phyloP scores from a whole-genome alignment of 1,140 invertebrate genomes.

The Contarinia nasturtii region DNA sequence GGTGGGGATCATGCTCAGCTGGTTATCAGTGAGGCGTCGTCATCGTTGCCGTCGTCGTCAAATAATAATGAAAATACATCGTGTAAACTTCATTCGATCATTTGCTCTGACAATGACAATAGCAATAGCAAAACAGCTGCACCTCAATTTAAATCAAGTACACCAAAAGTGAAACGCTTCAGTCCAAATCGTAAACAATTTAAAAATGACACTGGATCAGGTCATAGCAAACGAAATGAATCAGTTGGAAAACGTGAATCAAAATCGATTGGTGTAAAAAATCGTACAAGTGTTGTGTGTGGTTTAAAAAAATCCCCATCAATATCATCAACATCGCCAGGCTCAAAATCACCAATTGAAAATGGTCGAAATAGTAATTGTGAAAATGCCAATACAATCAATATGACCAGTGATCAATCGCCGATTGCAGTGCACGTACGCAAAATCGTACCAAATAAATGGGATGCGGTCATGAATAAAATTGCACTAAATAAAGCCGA shows the following conservation, averaged over 20 bases:
- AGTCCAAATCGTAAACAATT: too few relatives aligned
- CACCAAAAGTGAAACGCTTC: too few relatives aligned
- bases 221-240: too few relatives aligned
- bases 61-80: too few relatives aligned
- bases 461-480: conserved; percentile 67
- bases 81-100: too few relatives aligned
- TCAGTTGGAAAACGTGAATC: too few relatives aligned
- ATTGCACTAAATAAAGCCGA: conserved; percentile 51
- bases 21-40: not conserved
- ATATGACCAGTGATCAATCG: too few relatives aligned
- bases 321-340: conserved; percentile 7
- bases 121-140: too few relatives aligned
- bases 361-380: conserved; percentile 4
- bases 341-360: conserved; percentile 10
- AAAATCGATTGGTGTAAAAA: not conserved
- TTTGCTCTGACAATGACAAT: too few relatives aligned
- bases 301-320: not conserved
- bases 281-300: not conserved
- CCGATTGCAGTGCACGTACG: conserved; percentile 18
- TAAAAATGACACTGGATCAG: too few relatives aligned
- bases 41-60: too few relatives aligned
- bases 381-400: not conserved
- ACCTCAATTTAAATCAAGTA: too few relatives aligned
- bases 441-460: conserved; percentile 30
- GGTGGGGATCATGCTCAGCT: not conserved